phyloP scores from a whole-genome alignment of 2,888 invertebrate species.

The Agriopis leucophaearia region DNA sequence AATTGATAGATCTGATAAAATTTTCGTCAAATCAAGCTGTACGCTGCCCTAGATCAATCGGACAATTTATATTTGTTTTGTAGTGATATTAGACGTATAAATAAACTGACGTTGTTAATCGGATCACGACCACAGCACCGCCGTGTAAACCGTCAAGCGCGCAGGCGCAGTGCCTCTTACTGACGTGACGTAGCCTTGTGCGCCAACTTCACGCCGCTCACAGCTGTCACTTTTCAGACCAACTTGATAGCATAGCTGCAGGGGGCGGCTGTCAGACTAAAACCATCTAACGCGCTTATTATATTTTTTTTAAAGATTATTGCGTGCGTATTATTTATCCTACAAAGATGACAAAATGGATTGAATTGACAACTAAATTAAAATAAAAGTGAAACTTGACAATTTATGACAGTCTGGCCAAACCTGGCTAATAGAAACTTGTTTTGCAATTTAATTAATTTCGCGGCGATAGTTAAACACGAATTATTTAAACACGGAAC shows the following conservation, averaged over 20 bases:
- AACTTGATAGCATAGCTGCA: constrained; percentile 27
- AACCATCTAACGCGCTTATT: neutral
- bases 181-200: constrained; percentile 83
- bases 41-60: constrained; percentile 50
- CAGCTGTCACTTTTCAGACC: constrained; percentile 57
- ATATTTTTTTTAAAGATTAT: constrained; percentile 1
- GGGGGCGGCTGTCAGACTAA: constrained; percentile 28
- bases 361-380: constrained; percentile 17
- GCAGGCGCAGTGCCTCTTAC: constrained; percentile 84
- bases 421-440: constrained; percentile 31
- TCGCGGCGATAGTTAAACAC: constrained; percentile 25
- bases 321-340: neutral
- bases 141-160: constrained; percentile 85
- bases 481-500: constrained; percentile 34
- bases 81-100: constrained; percentile 59
- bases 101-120: constrained; percentile 85
- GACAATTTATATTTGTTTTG: constrained; percentile 48
- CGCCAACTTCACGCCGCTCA: constrained; percentile 75
- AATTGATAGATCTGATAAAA: constrained; percentile 21
- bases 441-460: constrained; percentile 27
- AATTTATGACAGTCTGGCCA: constrained; percentile 28
- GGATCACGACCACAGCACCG: constrained; percentile 85
- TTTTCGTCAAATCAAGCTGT: constrained; percentile 67
- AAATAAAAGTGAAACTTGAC: constrained; percentile 32
- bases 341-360: constrained; percentile 2